Evolutionary conservation across 92 coral and sea anemone genomes (phyloP), one percentile per base, ranked within the genome.

Genomic region (Montipora capitata): DNA sequence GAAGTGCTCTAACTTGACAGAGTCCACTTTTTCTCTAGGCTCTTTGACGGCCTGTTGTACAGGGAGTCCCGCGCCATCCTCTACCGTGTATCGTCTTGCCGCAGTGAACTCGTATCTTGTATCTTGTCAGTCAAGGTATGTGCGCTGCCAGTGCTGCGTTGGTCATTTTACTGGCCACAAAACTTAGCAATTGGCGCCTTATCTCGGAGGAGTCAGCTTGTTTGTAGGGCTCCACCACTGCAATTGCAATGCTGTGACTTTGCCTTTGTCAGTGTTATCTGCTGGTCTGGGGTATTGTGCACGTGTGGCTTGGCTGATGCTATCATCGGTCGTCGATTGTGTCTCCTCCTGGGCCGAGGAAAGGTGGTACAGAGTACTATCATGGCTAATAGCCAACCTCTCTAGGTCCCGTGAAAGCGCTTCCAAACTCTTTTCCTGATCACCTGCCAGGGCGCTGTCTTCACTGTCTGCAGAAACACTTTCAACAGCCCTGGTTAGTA

Each of bases 261-360:
- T 66, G 41, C 71, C 44, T 66, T 66, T 10, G 40, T 20, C 71
- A 5, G 71, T 35, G 71, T 66, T 66, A 66, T 66, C 71, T 66
- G 71, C 18, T 7, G 40, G 71, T 66, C 16, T 20, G 9, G 0
- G 74, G 74, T 68, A 68, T 68, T 68, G 74, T 9, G 49, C 74
- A 40, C 48, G 38, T n/a, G 74, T 68, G 52, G 74, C 74, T 68
- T 68, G 73, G 73, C 73, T 68, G 48, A 39, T 68, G 48, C 48
- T 40, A 68, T 49, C 87, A 18, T 48, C 49, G 8, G 80, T 81
- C 14, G 75, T 48, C 38, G 75, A 67, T 40, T 67, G 64, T 39
- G 78, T 35, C 61, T 67, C 77, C 27, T 81, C 86, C 40, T 81
- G 86, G 56, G 86, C 68, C 61, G 82, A 81, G 78, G 75, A n/a